These are phyloP conservation scores for Daptonema setosum DNA, from an alignment of 2,888 invertebrate species.

Conservation along the genomic window DNA sequence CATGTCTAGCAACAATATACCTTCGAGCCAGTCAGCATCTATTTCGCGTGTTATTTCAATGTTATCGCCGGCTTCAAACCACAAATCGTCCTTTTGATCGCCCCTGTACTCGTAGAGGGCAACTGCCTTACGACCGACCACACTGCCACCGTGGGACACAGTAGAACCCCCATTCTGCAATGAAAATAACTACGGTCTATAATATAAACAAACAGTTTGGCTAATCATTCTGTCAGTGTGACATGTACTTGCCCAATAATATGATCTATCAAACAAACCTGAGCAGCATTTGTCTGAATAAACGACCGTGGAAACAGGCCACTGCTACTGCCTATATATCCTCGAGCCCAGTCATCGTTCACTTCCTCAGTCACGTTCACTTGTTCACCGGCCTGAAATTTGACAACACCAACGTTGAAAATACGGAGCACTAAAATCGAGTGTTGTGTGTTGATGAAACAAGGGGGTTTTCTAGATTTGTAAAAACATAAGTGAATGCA, in stretches of 20 bases:
- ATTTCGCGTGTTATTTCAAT: neutral
- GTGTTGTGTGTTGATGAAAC: no score
- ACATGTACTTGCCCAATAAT: neutral
- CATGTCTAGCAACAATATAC: neutral
- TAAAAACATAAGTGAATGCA: no score
- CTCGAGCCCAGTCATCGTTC: constrained; percentile 1
- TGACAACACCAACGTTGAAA: neutral
- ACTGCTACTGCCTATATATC: neutral
- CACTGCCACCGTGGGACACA: neutral
- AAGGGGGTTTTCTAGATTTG: no score
- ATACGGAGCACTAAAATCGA: neutral
- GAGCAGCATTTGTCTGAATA: neutral
- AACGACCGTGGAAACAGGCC: neutral
- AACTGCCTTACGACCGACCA: neutral
- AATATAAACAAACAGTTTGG: neutral
- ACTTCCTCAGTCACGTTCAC: neutral
- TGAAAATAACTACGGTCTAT: neutral
- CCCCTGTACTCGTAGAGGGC: constrained; percentile 1
- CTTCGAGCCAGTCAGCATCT: constrained; percentile 1
- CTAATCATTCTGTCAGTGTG: neutral
- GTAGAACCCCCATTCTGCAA: neutral
- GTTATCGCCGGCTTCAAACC: neutral
- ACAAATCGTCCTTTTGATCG: neutral
- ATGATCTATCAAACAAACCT: neutral
- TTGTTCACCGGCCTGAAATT: constrained; percentile 2